These are phyloP conservation scores for Augochlora pura DNA, from an alignment of 1,140 invertebrate genomes.

Conservation along the genomic window DNA sequence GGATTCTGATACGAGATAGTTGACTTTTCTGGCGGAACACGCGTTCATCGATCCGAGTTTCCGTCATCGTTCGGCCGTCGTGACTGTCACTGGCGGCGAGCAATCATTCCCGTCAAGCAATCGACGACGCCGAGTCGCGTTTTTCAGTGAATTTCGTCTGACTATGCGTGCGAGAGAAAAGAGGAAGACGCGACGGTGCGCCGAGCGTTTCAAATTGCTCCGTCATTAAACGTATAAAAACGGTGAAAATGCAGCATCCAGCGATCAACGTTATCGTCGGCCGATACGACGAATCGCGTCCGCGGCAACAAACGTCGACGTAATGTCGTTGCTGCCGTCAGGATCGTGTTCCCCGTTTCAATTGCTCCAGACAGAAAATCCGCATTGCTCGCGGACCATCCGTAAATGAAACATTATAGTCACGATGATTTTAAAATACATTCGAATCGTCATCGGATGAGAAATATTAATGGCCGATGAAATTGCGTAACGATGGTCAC, in stretches of 20 bases:
- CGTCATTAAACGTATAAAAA: conserved; percentile 27
- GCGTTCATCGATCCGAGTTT: too few relatives aligned
- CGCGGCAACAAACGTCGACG: not conserved
- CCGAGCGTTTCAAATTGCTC: conserved; percentile 8
- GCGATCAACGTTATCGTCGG: not conserved
- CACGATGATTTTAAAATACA: not conserved
- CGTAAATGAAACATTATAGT: not conserved
- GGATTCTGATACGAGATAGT: too few relatives aligned
- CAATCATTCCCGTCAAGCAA: conserved; percentile 1
- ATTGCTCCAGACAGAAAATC: not conserved
- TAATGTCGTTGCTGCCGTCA: not conserved
- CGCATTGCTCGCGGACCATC: not conserved
- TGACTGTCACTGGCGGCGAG: too few relatives aligned
- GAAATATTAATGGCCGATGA: not conserved
- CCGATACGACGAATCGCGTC: not conserved
- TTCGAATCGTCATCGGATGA: not conserved
- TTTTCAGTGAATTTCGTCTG: conserved; percentile 7
- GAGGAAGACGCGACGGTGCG: not conserved
- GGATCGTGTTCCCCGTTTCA: not conserved
- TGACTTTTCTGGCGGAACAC: too few relatives aligned
- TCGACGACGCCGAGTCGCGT: not conserved
- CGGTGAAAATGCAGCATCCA: not conserved
- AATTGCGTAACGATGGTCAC: too few relatives aligned
- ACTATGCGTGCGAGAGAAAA: not conserved
- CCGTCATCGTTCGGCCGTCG: too few relatives aligned